phyloP scores from a whole-genome alignment of 2,113 vertebrate genomes.

The Anarhynchus alexandrinus region DNA sequence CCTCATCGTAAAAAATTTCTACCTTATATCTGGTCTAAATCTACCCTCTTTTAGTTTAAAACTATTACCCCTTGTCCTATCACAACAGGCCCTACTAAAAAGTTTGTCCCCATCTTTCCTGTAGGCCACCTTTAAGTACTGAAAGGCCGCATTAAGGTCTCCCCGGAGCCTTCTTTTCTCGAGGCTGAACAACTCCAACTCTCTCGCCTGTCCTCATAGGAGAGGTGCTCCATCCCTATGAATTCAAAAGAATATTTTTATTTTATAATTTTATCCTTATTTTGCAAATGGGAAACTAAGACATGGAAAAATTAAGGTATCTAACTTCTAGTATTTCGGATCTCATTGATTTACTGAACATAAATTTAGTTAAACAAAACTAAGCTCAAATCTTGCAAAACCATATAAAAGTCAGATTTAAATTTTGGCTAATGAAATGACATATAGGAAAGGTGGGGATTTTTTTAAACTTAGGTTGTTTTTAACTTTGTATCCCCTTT shows the following conservation, averaged over 20 bases:
- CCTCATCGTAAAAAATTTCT: neutral
- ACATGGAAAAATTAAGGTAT: neutral
- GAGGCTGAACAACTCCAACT: neutral
- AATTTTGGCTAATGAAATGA: neutral
- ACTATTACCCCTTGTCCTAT: neutral
- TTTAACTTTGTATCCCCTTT: neutral
- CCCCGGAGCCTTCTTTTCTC: neutral
- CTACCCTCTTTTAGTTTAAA: neutral
- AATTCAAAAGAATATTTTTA: neutral
- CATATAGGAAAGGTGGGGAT: rapidly evolving
- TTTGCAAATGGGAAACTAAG: neutral
- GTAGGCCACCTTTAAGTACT: neutral
- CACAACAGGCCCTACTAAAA: neutral
- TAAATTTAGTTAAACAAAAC: neutral
- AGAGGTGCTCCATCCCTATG: neutral
- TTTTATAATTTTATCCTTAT: neutral
- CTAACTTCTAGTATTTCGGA: neutral
- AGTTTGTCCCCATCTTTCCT: neutral
- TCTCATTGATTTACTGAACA: neutral
- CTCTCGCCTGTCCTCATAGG: neutral
- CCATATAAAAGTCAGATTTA: neutral
- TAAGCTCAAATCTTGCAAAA: neutral
- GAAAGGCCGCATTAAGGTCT: neutral
- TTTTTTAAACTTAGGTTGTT: neutral
- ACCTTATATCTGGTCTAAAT: neutral